Conservation (phyloP, 2,113 vertebrate species). For the Larimichthys polyactis region DNA sequence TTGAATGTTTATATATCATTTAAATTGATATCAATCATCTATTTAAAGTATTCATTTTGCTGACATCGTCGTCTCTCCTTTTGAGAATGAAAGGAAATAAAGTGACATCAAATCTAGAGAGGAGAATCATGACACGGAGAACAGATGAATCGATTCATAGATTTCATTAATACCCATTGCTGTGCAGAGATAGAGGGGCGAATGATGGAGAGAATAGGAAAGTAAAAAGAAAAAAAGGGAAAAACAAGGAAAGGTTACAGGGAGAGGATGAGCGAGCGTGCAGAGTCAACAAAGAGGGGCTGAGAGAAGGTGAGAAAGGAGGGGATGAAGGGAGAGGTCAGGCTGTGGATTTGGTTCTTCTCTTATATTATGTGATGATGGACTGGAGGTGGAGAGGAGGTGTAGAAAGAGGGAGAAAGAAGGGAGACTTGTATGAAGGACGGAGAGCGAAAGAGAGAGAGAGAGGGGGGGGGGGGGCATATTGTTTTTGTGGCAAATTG, state of each 20-base stretch:
- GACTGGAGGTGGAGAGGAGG: slow-evolving; percentile 85
- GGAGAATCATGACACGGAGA: neutral
- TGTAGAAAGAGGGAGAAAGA: slow-evolving; percentile 52
- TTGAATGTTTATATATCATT: slow-evolving; percentile 11
- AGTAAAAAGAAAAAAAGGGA: neutral
- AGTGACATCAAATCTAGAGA: neutral
- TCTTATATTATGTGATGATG: slow-evolving; percentile 81
- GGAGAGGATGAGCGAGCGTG: slow-evolving; percentile 45
- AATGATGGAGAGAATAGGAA: neutral
- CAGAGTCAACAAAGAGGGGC: slow-evolving; percentile 42
- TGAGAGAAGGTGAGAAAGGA: slow-evolving; percentile 46
- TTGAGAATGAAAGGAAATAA: neutral
- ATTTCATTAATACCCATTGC: neutral
- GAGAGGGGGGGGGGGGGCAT: slow-evolving; percentile 82
- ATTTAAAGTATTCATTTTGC: neutral
- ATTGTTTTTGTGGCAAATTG: slow-evolving; percentile 94
- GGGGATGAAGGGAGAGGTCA: slow-evolving; percentile 74
- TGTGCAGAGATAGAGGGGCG: slow-evolving; percentile 41
- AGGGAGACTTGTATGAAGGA: slow-evolving; percentile 39
- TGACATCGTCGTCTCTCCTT: neutral
- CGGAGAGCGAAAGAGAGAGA: slow-evolving; percentile 30
- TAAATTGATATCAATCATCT: neutral
- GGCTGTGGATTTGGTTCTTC: slow-evolving; percentile 79
- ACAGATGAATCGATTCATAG: neutral
- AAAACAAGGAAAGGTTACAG: neutral